phyloP scores from a whole-genome alignment of 2,888 invertebrate genomes.

The Cataglyphis albicans region DNA sequence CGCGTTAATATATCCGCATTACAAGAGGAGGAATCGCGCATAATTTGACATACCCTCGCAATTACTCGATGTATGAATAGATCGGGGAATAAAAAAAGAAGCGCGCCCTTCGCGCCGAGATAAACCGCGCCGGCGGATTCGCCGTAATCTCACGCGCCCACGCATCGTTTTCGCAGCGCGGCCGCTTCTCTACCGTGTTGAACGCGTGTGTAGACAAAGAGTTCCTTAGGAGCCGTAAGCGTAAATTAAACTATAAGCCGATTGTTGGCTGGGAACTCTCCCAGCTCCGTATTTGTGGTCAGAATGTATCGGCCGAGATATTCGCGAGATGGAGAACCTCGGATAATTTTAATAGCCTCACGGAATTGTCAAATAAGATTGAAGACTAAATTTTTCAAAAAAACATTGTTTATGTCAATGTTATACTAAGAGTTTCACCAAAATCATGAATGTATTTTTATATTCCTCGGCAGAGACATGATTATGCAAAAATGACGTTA shows the following conservation, averaged over 20 bases:
- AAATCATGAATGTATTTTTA: not conserved
- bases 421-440: not conserved
- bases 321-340: slow-evolving; percentile 13
- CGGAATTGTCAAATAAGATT: slow-evolving; percentile 9
- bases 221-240: slow-evolving; percentile 34
- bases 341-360: slow-evolving; percentile 45
- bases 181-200: slow-evolving; percentile 43
- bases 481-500: not conserved
- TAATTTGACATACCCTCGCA: slow-evolving; percentile 52
- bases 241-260: slow-evolving; percentile 49
- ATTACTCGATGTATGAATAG: slow-evolving; percentile 41
- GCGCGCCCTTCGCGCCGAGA: slow-evolving; percentile 14
- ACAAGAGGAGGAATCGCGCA: slow-evolving; percentile 24
- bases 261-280: slow-evolving; percentile 24
- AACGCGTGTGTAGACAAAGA: slow-evolving; percentile 42
- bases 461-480: not conserved
- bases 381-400: not conserved
- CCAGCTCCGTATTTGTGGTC: slow-evolving; percentile 25
- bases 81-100: slow-evolving; percentile 7
- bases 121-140: slow-evolving; percentile 33
- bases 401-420: not conserved
- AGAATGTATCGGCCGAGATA: slow-evolving; percentile 26
- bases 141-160: slow-evolving; percentile 47
- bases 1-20: slow-evolving; percentile 25
- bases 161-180: slow-evolving; percentile 37